phyloP scores from a whole-genome alignment of 1,140 invertebrate genomes.

The Globodera ellingtonae region DNA sequence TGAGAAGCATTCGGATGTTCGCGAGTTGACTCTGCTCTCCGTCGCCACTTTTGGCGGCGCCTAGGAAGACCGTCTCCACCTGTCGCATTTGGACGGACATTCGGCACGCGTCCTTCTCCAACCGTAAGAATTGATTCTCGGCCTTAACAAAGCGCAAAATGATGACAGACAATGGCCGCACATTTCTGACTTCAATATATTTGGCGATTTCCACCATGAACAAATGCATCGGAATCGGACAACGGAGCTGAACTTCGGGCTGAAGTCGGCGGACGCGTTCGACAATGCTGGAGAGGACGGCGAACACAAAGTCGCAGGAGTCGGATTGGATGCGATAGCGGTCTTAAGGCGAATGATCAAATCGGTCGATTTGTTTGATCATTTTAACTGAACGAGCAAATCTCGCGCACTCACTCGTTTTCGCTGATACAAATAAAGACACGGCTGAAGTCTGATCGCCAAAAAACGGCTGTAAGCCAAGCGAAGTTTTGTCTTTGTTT shows the following conservation, averaged over 20 bases:
- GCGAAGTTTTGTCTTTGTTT: constrained; percentile 37
- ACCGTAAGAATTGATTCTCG: constrained; percentile 26
- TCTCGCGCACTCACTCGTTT: constrained; percentile 38
- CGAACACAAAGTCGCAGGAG: constrained; percentile 47
- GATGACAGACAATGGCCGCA: constrained; percentile 1
- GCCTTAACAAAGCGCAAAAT: constrained; percentile 35
- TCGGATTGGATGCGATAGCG: constrained; percentile 53
- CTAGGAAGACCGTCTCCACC: constrained; percentile 46
- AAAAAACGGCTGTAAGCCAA: constrained; percentile 51
- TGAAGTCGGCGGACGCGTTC: constrained; percentile 38
- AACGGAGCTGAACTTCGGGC: constrained; percentile 49
- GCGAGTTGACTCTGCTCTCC: constrained; percentile 25
- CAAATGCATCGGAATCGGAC: constrained; percentile 50
- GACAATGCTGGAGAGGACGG: constrained; percentile 42
- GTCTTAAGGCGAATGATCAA: constrained; percentile 32
- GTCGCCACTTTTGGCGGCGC: constrained; percentile 47
- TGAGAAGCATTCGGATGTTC: constrained; percentile 41
- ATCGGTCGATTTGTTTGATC: neutral
- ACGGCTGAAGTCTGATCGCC: constrained; percentile 25
- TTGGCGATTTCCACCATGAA: constrained; percentile 47
- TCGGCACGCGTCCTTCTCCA: constrained; percentile 38
- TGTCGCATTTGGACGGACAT: constrained; percentile 52
- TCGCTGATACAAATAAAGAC: constrained; percentile 46
- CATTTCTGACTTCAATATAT: constrained; percentile 38
- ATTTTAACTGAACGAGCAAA: constrained; percentile 5